Conservation (phyloP, 2,797 vertebrate genomes). For the Acrossocheilus wenchowensis region DNA sequence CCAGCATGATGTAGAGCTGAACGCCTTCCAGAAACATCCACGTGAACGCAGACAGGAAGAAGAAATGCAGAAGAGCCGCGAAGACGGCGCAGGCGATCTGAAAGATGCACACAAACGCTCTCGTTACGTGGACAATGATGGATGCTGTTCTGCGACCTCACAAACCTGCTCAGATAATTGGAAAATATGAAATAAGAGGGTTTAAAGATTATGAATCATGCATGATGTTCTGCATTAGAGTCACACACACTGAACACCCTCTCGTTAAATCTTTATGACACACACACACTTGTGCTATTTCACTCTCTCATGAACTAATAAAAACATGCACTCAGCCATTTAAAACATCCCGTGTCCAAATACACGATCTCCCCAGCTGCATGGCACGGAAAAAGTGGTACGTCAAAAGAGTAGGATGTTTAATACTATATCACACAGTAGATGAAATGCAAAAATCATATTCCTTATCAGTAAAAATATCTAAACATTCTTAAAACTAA, state of each 20-base stretch:
- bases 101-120: neutral
- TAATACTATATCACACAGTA: neutral
- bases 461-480: neutral
- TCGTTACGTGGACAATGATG: slow-evolving; percentile 41
- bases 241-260: slow-evolving; percentile 13
- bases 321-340: slow-evolving; percentile 3
- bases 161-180: slow-evolving; percentile 36
- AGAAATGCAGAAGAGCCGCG: slow-evolving; percentile 96
- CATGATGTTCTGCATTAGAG: slow-evolving; percentile 34
- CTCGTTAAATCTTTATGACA: slow-evolving; percentile 25
- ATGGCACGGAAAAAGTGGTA: no score
- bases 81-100: slow-evolving; percentile 96
- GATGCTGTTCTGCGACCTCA: slow-evolving; percentile 41
- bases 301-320: slow-evolving; percentile 17
- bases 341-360: neutral
- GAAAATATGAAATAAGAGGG: slow-evolving; percentile 44
- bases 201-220: slow-evolving; percentile 55
- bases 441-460: neutral
- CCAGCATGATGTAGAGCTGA: slow-evolving; percentile 98
- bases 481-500: neutral
- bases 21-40: slow-evolving; percentile 99
- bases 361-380: neutral
- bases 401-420: neutral
- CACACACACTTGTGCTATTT: slow-evolving; percentile 32
- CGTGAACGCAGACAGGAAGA: slow-evolving; percentile 98